Conservation (phyloP, 2,797 vertebrate genomes). For the Peromyscus attwateri region DNA sequence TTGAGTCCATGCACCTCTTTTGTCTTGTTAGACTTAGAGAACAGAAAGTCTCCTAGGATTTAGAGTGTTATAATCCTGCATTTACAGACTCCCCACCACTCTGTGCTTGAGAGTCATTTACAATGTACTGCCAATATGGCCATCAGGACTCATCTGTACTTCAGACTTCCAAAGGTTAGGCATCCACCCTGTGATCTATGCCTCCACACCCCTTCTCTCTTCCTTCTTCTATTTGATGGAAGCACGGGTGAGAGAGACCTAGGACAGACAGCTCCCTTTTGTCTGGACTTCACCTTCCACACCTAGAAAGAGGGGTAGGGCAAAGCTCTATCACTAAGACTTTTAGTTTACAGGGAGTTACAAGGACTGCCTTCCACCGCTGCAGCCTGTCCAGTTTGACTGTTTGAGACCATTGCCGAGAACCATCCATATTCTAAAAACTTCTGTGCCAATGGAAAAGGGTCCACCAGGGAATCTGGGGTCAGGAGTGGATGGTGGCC, state of each 20-base stretch:
- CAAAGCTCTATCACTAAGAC: background rate
- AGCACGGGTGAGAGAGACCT: background rate
- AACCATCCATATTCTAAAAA: background rate
- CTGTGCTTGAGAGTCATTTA: background rate
- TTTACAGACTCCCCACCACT: background rate
- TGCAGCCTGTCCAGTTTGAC: constrained; percentile 29
- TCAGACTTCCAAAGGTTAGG: background rate
- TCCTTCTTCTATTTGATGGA: background rate
- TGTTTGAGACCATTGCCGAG: background rate
- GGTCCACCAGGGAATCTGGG: background rate
- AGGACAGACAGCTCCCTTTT: background rate
- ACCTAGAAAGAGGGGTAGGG: background rate
- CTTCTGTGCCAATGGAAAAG: background rate
- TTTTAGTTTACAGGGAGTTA: background rate
- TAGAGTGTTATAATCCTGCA: background rate
- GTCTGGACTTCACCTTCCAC: background rate
- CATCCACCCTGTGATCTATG: background rate
- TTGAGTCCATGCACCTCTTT: background rate
- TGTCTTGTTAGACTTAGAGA: background rate
- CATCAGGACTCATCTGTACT: too few species aligned
- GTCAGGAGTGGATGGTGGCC: background rate
- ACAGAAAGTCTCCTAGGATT: background rate
- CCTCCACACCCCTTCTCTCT: background rate
- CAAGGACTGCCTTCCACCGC: background rate
- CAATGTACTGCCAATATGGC: background rate